Conservation (phyloP, 2,888 invertebrate species). For the Pomacea canaliculata region DNA sequence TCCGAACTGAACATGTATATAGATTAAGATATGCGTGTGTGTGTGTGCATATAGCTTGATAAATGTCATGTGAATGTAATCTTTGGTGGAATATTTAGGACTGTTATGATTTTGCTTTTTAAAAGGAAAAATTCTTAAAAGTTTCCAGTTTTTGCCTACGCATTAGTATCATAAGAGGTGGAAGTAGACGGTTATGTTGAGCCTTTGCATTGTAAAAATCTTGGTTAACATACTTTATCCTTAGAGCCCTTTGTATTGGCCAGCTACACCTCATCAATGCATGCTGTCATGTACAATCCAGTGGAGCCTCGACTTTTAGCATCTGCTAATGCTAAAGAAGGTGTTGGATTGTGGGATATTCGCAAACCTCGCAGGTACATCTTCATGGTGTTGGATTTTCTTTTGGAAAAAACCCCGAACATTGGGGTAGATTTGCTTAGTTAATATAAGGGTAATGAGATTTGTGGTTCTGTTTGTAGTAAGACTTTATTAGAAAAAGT, state of each 20-base stretch:
- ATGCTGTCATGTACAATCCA: constrained; percentile 95
- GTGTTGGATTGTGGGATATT: constrained; percentile 90
- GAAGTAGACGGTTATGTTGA: too few relatives aligned
- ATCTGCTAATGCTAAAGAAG: constrained; percentile 91
- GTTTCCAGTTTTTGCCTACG: too few relatives aligned
- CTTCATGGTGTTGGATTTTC: not conserved
- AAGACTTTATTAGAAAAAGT: not conserved
- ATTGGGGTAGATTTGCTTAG: not conserved
- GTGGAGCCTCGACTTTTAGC: constrained; percentile 83
- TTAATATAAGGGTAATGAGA: not conserved
- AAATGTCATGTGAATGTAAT: too few relatives aligned
- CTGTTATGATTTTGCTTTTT: too few relatives aligned
- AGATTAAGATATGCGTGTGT: too few relatives aligned
- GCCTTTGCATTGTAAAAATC: too few relatives aligned
- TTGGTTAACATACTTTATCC: too few relatives aligned
- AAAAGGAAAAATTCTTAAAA: too few relatives aligned
- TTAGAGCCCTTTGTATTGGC: constrained; percentile 78
- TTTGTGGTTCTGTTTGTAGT: not conserved
- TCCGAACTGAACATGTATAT: too few relatives aligned
- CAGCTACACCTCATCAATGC: constrained; percentile 84
- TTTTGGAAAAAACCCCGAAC: not conserved
- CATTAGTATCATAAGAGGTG: too few relatives aligned
- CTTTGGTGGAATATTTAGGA: too few relatives aligned
- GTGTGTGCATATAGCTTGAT: too few relatives aligned
- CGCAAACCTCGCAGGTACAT: constrained; percentile 82